Conservation (phyloP, 1,140 invertebrate genomes). For the Venustaconcha ellipsiformis region DNA sequence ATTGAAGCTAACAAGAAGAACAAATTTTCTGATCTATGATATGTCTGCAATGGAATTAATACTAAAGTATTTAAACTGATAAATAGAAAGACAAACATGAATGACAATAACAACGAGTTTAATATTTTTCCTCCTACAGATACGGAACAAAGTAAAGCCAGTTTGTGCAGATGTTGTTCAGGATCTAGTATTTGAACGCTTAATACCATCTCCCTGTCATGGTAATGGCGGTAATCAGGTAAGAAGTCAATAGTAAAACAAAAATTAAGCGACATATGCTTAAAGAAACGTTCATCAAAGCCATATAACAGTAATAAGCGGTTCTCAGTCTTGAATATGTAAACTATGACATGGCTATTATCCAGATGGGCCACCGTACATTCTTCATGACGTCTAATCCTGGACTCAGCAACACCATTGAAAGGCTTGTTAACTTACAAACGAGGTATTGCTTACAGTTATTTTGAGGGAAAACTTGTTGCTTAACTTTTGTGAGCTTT, state of each 20-base stretch:
- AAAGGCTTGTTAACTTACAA: no score
- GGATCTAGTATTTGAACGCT: neutral
- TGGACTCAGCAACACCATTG: no score
- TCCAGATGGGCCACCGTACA: no score
- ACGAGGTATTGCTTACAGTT: no score
- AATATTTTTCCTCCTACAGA: constrained; percentile 5
- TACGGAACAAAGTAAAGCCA: constrained; percentile 15
- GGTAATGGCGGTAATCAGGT: constrained; percentile 21
- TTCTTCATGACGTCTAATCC: no score
- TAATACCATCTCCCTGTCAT: constrained; percentile 13
- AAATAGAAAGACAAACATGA: neutral
- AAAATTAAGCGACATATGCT: no score
- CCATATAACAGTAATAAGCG: no score
- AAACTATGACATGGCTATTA: no score
- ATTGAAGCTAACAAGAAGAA: neutral
- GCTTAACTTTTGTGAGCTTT: no score
- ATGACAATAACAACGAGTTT: neutral
- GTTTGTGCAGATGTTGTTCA: constrained; percentile 12
- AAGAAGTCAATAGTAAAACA: neutral
- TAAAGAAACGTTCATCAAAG: no score
- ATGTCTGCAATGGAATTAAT: neutral
- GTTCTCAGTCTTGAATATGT: no score
- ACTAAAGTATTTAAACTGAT: neutral
- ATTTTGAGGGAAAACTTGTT: no score
- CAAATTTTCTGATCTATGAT: neutral